phyloP scores from a whole-genome alignment of 2,113 vertebrate genomes.

The Sylvilagus bachmani region DNA sequence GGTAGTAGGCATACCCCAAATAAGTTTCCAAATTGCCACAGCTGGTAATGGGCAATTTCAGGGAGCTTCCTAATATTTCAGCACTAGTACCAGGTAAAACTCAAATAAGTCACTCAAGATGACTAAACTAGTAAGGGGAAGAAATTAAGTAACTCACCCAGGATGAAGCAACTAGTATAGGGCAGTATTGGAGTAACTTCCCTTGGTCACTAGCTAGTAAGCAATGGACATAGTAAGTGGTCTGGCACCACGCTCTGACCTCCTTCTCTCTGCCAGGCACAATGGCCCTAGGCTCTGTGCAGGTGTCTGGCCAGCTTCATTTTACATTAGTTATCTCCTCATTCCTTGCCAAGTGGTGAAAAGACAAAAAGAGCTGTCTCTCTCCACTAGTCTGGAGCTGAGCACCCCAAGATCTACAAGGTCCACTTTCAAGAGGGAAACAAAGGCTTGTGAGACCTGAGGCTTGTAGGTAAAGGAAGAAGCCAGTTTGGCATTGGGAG shows the following conservation, averaged over 20 bases:
- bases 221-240: background rate
- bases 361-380: background rate
- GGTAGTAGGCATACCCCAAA: background rate
- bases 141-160: background rate
- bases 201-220: background rate
- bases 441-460: background rate
- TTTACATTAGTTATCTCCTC: background rate
- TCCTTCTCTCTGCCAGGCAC: background rate
- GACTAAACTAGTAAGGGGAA: background rate
- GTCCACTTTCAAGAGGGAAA: background rate
- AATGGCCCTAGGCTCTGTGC: background rate
- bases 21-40: background rate
- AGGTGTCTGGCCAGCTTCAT: background rate
- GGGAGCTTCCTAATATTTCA: no score
- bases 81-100: background rate
- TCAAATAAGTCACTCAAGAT: background rate
- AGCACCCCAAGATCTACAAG: background rate
- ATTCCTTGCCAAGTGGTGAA: background rate
- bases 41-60: no score
- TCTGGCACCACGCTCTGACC: background rate
- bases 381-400: background rate
- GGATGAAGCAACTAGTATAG: background rate
- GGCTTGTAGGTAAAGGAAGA: background rate
- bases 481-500: background rate
- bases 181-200: background rate